Evolutionary conservation across 2,888 invertebrate genomes (phyloP).

Genomic region (Protonemura montana): DNA sequence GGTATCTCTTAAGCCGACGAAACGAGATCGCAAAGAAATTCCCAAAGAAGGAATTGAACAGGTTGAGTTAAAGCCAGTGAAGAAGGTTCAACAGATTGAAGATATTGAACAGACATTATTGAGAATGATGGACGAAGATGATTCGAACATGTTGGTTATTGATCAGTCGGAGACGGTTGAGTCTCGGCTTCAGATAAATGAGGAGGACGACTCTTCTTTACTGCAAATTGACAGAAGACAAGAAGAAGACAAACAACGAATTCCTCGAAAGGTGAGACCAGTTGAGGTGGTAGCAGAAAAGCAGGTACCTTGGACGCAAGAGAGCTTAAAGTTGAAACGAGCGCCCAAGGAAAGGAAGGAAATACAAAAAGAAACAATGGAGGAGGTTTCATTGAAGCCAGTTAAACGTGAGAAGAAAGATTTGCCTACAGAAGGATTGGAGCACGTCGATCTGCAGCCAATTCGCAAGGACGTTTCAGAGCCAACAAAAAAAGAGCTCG

Average conservation of each 20-base stretch:
- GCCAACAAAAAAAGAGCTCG: conserved; percentile 46
- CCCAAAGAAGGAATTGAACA: conserved; percentile 44
- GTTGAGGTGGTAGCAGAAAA: conserved; percentile 57
- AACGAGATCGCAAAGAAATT: conserved; percentile 43
- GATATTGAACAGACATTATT: conserved; percentile 35
- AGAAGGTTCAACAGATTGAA: conserved; percentile 26
- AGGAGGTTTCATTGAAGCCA: conserved; percentile 64
- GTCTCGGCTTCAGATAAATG: conserved; percentile 36
- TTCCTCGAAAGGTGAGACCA: conserved; percentile 51
- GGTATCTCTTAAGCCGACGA: conserved; percentile 49
- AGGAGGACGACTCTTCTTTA: conserved; percentile 44
- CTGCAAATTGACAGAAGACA: conserved; percentile 26
- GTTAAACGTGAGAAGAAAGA: conserved; percentile 41
- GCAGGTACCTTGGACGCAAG: conserved; percentile 37
- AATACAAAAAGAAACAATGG: conserved; percentile 57
- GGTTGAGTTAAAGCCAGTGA: conserved; percentile 40
- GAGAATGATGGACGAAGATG: conserved; percentile 35
- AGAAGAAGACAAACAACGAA: conserved; percentile 28
- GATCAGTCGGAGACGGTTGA: conserved; percentile 38
- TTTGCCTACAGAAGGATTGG: conserved; percentile 42
- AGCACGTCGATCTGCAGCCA: conserved; percentile 46
- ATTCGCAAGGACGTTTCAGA: conserved; percentile 19
- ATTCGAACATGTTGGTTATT: conserved; percentile 14
- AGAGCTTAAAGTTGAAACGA: conserved; percentile 54
- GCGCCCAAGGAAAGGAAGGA: conserved; percentile 58